Evolutionary conservation across 2,888 invertebrate genomes (phyloP).

Genomic region (Allacma fusca): DNA sequence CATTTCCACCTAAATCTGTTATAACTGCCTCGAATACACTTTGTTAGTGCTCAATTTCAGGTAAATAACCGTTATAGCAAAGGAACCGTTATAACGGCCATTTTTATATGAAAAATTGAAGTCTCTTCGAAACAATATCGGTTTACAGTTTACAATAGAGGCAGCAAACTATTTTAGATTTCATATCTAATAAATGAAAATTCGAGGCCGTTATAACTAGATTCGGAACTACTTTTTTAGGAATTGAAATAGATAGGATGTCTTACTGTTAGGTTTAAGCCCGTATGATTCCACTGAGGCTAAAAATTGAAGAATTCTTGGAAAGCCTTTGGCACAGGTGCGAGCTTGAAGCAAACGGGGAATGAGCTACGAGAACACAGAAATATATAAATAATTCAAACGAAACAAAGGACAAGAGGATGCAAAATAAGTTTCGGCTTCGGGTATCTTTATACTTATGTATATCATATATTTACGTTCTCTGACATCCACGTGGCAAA

Average conservation of each 20-base stretch:
- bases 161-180: neutral
- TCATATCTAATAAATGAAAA: neutral
- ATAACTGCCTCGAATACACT: slow-evolving; percentile 27
- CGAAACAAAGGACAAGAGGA: neutral
- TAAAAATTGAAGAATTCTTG: neutral
- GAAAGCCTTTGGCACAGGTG: neutral
- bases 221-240: slow-evolving; percentile 14
- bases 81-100: slow-evolving; percentile 22
- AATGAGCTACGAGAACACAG: neutral
- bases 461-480: neutral
- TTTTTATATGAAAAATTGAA: neutral
- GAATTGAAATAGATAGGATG: neutral
- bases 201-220: slow-evolving; percentile 31
- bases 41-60: neutral
- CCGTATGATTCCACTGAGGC: neutral
- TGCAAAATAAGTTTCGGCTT: neutral
- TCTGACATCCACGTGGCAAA: slow-evolving; percentile 36
- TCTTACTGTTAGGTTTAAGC: neutral
- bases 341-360: neutral
- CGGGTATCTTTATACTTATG: neutral
- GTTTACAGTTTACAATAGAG: neutral
- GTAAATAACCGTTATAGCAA: neutral
- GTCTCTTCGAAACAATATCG: neutral
- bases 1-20: neutral
- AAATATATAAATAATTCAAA: neutral